These are phyloP conservation scores for Calidris pygmaea DNA, from an alignment of 2,113 vertebrate genomes.

Conservation along the genomic window DNA sequence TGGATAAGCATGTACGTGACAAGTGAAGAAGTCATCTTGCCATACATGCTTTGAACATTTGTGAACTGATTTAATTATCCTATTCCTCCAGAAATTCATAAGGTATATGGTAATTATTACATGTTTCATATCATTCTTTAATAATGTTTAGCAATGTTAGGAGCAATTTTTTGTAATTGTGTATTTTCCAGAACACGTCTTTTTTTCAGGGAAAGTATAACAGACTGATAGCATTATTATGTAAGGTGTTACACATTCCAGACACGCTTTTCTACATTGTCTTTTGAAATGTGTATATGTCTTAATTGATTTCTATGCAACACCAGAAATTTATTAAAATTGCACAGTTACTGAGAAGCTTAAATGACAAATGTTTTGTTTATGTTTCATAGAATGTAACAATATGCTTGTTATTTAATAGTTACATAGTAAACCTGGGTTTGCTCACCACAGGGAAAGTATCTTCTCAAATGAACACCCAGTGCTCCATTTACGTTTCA, in stretches of 20 bases:
- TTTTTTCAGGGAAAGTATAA: background rate
- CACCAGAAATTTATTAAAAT: background rate
- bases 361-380: background rate
- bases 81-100: background rate
- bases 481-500: background rate
- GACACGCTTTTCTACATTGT: background rate
- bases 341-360: background rate
- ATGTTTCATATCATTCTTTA: background rate
- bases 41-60: background rate
- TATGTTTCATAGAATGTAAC: background rate
- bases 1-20: background rate
- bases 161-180: background rate
- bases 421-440: background rate
- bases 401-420: background rate
- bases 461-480: background rate
- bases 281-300: background rate
- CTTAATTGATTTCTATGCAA: background rate
- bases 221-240: background rate
- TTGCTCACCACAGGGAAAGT: background rate
- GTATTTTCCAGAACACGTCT: background rate
- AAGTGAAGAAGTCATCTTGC: background rate
- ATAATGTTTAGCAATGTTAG: background rate
- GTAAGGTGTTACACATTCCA: background rate
- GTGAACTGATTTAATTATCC: background rate
- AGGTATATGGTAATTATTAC: background rate